phyloP scores from a whole-genome alignment of 2,797 vertebrate species.

The Distichodus sexfasciatus region DNA sequence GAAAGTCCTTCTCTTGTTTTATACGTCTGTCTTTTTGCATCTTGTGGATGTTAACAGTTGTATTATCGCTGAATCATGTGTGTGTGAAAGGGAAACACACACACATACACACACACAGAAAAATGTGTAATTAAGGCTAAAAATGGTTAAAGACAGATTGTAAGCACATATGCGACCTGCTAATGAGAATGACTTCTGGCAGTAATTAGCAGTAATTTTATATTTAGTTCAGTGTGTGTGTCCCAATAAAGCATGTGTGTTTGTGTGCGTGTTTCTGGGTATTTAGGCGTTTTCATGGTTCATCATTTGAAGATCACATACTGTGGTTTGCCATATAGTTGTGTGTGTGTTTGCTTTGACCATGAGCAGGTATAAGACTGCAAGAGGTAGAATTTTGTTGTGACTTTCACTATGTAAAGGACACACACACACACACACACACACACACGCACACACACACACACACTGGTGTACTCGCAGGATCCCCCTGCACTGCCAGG shows the following conservation, averaged over 20 bases:
- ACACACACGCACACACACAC: constrained; percentile 14
- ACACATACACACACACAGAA: too few species aligned
- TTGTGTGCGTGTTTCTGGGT: not conserved
- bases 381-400: constrained; percentile 21
- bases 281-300: not conserved
- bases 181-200: constrained; percentile 71
- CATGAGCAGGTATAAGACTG: constrained; percentile 31
- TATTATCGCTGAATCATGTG: not conserved
- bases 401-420: too few species aligned
- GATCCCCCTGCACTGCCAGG: constrained; percentile 13
- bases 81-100: not conserved
- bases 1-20: not conserved
- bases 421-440: constrained; percentile 12
- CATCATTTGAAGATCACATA: constrained; percentile 8
- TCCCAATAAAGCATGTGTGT: constrained; percentile 28
- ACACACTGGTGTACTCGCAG: constrained; percentile 17
- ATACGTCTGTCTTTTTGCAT: not conserved
- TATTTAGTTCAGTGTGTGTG: constrained; percentile 41
- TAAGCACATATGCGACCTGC: constrained; percentile 70
- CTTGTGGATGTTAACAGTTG: not conserved
- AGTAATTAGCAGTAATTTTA: constrained; percentile 60
- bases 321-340: constrained; percentile 2
- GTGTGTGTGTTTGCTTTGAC: constrained; percentile 10
- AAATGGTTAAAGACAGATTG: constrained; percentile 66
- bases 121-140: constrained; percentile 63